Evolutionary conservation across 1,140 invertebrate genomes (phyloP).

Genomic region (Drosophila oshimai): DNA sequence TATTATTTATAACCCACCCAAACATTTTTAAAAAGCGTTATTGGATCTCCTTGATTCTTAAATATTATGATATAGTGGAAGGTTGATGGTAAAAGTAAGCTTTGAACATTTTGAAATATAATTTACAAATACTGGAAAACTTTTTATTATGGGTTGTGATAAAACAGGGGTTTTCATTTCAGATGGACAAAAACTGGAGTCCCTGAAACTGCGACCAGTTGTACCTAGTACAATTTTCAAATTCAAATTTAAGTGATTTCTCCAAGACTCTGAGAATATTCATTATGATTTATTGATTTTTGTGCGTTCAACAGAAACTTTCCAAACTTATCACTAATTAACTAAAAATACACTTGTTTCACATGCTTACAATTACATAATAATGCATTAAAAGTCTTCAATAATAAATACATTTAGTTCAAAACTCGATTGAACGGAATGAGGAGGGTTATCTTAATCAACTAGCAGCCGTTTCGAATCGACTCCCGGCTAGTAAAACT

Average conservation of each 20-base stretch:
- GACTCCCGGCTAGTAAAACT: conserved; percentile 12
- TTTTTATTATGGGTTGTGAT: too few species aligned
- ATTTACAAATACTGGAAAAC: not conserved
- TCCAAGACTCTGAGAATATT: conserved; percentile 18
- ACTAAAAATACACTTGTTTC: conserved; percentile 64
- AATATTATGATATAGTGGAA: too few species aligned
- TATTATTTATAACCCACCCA: not conserved
- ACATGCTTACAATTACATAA: conserved; percentile 69
- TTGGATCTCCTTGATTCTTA: not conserved
- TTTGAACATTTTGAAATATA: not conserved
- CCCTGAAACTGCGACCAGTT: too few species aligned
- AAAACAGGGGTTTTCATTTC: not conserved
- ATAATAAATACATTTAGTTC: conserved; percentile 61
- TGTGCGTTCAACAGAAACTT: conserved; percentile 71
- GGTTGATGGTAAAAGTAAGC: not conserved
- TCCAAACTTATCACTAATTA: conserved; percentile 69
- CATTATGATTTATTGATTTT: conserved; percentile 61
- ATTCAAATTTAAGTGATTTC: not conserved
- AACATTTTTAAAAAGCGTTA: not conserved
- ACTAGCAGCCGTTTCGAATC: conserved; percentile 12
- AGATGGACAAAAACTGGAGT: not conserved
- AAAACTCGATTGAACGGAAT: conserved; percentile 65
- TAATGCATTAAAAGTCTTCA: conserved; percentile 68
- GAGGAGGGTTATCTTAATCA: conserved; percentile 44
- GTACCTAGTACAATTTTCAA: too few species aligned